Evolutionary conservation across 2,888 invertebrate species (phyloP).

Genomic region (Zelleria hepariella): DNA sequence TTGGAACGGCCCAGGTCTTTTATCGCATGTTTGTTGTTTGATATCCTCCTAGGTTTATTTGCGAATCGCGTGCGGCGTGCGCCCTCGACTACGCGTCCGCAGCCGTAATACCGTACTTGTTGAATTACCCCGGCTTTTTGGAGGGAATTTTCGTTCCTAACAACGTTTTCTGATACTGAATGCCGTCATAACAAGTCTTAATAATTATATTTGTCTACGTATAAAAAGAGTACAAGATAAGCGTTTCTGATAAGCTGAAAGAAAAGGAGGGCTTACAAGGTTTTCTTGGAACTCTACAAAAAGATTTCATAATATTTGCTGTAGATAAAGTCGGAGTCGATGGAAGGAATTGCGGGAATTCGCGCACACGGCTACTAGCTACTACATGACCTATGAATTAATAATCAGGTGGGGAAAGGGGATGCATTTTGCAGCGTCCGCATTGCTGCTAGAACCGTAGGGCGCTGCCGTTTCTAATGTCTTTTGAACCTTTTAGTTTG

Average conservation of each 20-base stretch:
- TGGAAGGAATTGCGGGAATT: too few relatives aligned
- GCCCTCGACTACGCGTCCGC: constrained; percentile 30
- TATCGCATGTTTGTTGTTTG: constrained; percentile 58
- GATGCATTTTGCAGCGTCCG: constrained; percentile 32
- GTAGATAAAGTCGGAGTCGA: too few relatives aligned
- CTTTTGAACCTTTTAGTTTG: too few relatives aligned
- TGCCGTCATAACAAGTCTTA: not conserved
- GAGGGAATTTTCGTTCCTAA: constrained; percentile 15
- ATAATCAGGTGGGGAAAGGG: constrained; percentile 34
- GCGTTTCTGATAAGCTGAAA: not conserved
- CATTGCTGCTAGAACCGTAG: not conserved
- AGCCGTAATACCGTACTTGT: constrained; percentile 48
- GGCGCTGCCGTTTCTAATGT: too few relatives aligned
- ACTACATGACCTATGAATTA: constrained; percentile 17
- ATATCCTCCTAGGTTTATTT: constrained; percentile 66
- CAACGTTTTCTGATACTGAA: constrained; percentile 20
- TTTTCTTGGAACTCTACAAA: not conserved
- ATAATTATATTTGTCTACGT: not conserved
- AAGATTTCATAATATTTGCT: too few relatives aligned
- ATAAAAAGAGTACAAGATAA: not conserved
- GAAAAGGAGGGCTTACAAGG: not conserved
- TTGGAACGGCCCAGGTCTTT: constrained; percentile 28
- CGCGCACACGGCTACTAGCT: too few relatives aligned
- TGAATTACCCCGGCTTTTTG: constrained; percentile 40
- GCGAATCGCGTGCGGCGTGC: constrained; percentile 55